Base-by-base conservation (phyloP, 2,888 invertebrate genomes). In the Leptopilina myrica region DNA sequence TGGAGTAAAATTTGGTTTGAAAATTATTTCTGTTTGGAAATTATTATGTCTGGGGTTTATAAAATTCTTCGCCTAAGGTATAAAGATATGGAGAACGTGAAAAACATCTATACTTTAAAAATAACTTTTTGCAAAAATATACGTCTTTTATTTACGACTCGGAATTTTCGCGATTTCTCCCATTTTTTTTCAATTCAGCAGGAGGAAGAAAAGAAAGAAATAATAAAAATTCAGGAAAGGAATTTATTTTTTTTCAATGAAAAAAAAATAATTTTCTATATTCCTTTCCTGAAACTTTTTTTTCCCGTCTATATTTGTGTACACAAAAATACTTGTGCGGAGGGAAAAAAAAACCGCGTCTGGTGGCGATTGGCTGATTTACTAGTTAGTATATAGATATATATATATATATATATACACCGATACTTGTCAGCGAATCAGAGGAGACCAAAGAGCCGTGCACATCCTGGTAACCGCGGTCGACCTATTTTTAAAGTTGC, bases 401-500 rank as follows among this genome's bases (percentile, higher is more conserved):
- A 20, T 20, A 20, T 20, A 20, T 20, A 20, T 56, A 62, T 62
- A 62, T 11, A 49, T 49, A 9, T 12, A 59, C 53, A 56, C 76
- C 62, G 66, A 77, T 65, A 79, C 73, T 82, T 81, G 80, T 78
- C 78, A 78, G 76, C 64, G 76, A 46, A 64, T 73, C 62, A 73
- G 49, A 75, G n/a, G 33, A 56, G 69, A 69, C 69, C 69, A 26
- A 62, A 73, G 43, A 43, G 73, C 73, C 26, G 53, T 56, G 79
- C 83, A 79, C 80, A 80, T 81, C 82, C 79, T 83, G 82, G 79
- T 83, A 81, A 82, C 81, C 83, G 85, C 76, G 76, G 78, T 80
- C 85, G 84, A 82, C 84, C 82, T 83, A 84, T 83, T 84, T 84
- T 83, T 84, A 81, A 82, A 82, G 73, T 49, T 64, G 76, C 53